Evolutionary conservation across 2,888 invertebrate species (phyloP).

Genomic region (Rhagonycha fulva): DNA sequence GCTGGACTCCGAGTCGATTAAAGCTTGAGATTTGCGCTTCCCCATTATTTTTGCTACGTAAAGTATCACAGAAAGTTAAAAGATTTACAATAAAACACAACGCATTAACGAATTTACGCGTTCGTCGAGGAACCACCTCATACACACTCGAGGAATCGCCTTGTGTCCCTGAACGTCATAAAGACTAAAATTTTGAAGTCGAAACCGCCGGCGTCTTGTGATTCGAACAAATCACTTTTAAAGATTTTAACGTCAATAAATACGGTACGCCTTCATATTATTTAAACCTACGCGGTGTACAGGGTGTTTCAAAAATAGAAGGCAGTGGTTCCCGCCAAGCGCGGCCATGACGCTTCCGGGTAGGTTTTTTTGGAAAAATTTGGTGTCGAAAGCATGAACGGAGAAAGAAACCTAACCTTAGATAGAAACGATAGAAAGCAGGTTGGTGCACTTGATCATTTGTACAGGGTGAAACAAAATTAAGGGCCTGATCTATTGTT

Average conservation of each 20-base stretch:
- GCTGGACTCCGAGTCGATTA: slow-evolving; percentile 83
- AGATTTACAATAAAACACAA: neutral
- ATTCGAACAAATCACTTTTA: neutral
- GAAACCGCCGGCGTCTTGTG: neutral
- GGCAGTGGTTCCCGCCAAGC: neutral
- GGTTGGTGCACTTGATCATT: no score
- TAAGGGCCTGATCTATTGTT: no score
- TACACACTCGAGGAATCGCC: neutral
- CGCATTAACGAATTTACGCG: neutral
- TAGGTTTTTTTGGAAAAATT: neutral
- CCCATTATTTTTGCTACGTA: slow-evolving; percentile 63
- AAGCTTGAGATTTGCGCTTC: slow-evolving; percentile 81
- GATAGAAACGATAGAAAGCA: no score
- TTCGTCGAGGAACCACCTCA: neutral
- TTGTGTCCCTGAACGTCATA: neutral
- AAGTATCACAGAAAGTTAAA: neutral
- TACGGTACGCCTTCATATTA: neutral
- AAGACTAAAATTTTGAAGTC: neutral
- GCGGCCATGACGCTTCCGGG: neutral
- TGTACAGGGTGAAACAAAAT: no score
- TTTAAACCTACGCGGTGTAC: neutral
- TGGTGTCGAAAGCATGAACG: no score
- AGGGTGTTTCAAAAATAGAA: neutral
- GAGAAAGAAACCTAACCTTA: no score
- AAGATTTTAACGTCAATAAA: neutral